phyloP scores from a whole-genome alignment of 2,113 vertebrate species.

The Aptenodytes forsteri region DNA sequence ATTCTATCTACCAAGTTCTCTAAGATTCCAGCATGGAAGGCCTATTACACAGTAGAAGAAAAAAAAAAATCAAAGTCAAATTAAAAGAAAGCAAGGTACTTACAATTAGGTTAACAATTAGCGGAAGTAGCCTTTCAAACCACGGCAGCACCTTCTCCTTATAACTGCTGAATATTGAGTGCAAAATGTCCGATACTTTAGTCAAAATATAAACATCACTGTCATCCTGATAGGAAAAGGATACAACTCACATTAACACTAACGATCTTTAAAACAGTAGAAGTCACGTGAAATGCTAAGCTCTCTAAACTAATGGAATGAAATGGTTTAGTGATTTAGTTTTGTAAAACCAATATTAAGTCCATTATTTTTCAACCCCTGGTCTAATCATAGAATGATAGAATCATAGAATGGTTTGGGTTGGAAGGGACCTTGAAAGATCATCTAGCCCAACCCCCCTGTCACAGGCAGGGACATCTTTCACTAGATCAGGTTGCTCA shows the following conservation, averaged over 20 bases:
- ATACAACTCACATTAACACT: not conserved
- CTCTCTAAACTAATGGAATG: not conserved
- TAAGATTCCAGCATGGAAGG: not conserved
- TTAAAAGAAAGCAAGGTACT: conserved; percentile 67
- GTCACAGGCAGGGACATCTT: not conserved
- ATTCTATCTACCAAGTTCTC: not conserved
- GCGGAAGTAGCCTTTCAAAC: conserved; percentile 96
- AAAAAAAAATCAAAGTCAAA: not conserved
- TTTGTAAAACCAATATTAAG: not conserved
- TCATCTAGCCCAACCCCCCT: not conserved
- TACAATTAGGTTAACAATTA: conserved; percentile 95
- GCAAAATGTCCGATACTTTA: conserved; percentile 97
- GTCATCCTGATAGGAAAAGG: conserved; percentile 84
- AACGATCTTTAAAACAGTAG: not conserved
- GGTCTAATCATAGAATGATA: not conserved
- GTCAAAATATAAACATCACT: conserved; percentile 98
- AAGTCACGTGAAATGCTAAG: not conserved
- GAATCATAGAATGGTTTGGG: not conserved
- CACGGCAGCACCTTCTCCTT: conserved; percentile 94
- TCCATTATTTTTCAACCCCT: not conserved
- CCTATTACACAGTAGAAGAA: not conserved
- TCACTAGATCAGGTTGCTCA: not conserved
- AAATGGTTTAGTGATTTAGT: not conserved
- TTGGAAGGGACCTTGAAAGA: too few species aligned
- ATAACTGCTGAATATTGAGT: conserved; percentile 97